phyloP scores from a whole-genome alignment of 2,888 invertebrate genomes.

The Rhaphigaster nebulosa region DNA sequence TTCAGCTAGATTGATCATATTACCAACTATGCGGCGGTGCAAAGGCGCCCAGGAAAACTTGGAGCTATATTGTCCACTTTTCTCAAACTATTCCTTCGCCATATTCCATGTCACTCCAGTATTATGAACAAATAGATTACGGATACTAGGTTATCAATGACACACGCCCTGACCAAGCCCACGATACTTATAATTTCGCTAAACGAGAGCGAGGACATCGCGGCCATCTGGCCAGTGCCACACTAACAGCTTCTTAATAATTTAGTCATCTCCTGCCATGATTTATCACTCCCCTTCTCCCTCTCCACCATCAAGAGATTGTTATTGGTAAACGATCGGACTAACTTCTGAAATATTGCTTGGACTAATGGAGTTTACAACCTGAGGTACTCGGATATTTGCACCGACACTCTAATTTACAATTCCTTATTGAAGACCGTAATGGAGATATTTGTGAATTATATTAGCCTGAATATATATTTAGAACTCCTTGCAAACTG shows the following conservation, averaged over 20 bases:
- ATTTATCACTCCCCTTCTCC: background rate
- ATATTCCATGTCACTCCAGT: too few species aligned
- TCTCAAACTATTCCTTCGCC: too few species aligned
- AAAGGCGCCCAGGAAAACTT: too few species aligned
- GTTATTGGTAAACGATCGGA: background rate
- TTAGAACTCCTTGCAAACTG: background rate
- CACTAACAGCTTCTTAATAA: background rate
- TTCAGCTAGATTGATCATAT: too few species aligned
- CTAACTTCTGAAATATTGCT: background rate
- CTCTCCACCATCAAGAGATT: background rate
- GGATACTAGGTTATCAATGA: constrained; percentile 4
- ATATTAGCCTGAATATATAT: background rate
- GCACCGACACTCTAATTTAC: background rate
- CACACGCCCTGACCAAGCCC: constrained; percentile 30
- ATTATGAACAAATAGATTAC: background rate
- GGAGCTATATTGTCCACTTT: too few species aligned
- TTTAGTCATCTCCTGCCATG: background rate
- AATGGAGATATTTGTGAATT: background rate
- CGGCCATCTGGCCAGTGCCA: background rate
- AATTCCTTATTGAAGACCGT: background rate
- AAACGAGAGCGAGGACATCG: background rate
- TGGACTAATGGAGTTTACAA: background rate
- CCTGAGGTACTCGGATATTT: background rate
- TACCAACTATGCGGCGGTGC: too few species aligned
- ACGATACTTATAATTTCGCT: background rate